Base-by-base conservation (phyloP, 2,888 invertebrate species). In the Rambutsinella grinnellia region DNA sequence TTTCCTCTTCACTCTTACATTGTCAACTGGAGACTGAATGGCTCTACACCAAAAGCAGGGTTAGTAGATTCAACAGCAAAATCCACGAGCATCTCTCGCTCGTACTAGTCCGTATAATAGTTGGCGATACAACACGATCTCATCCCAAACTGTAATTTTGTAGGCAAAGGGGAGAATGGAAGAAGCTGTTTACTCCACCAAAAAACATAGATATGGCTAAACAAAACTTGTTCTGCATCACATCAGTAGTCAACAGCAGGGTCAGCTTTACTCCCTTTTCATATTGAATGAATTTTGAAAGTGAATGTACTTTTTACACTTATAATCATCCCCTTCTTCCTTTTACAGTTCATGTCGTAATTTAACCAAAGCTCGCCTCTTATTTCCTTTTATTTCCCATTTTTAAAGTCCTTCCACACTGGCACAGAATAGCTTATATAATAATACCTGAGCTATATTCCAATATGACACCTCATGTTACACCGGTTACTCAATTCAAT, bases 1-100 rank as follows among this genome's bases (percentile, higher is more conserved):
- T 54, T 15, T 60, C 36, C 36, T 56, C 28, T 56, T 62, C 56
- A 36, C 75, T 47, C 62, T 46, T 44, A 60, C 67, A 61, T 62
- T 68, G 75, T 68, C 75, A 75, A 75, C 75, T 75, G 68, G 75
- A 75, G 75, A 75, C 75, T 75, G 75, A 75, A 61, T 49, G 62
- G 75, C 62, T 68, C 26, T 56, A 5, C 36, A 8, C 36, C 13
- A 36, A 5, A 36, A 36, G n/a, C n/a, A n/a, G n/a, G n/a, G n/a
- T n/a, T n/a, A n/a, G n/a, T n/a, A n/a, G n/a, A n/a, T 13, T 36
- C 36, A 36, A 36, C 36, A n/a, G n/a, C n/a, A n/a, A n/a, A n/a
- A n/a, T n/a, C n/a, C n/a, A n/a, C n/a, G n/a, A n/a, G n/a, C n/a
- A n/a, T n/a, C n/a, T 36, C 36, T 13, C 36, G 13, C 13, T 36